Evolutionary conservation across 1,140 invertebrate species (phyloP).

Genomic region (Diorhabda sublineata): DNA sequence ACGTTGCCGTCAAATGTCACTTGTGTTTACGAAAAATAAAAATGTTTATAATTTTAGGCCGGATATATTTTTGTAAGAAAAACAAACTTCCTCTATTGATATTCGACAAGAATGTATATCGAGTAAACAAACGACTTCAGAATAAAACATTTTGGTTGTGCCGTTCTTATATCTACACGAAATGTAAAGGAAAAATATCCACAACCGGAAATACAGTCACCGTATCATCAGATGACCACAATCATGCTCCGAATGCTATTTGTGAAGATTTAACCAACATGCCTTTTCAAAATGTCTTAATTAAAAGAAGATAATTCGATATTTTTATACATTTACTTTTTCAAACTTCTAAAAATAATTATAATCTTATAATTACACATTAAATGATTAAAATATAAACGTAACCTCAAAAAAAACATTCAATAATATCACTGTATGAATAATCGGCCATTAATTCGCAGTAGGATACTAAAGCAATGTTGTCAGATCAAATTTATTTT

Average conservation of each 20-base stretch:
- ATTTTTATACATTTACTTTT: not conserved
- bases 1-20: no score
- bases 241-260: conserved; percentile 21
- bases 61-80: no score
- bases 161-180: conserved; percentile 25
- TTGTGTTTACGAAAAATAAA: no score
- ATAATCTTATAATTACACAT: no score
- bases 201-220: conserved; percentile 19
- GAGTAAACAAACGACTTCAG: conserved; percentile 11
- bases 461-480: no score
- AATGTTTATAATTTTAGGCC: no score
- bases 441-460: no score
- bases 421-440: no score
- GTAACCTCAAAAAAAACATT: no score
- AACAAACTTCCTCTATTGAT: conserved; percentile 3
- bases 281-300: conserved; percentile 8
- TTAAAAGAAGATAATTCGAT: not conserved
- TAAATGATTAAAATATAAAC: no score
- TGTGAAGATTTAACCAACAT: conserved; percentile 4
- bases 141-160: conserved; percentile 29
- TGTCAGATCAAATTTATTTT: no score
- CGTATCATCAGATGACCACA: conserved; percentile 22
- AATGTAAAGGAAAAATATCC: conserved; percentile 30
- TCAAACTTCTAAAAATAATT: no score
- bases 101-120: conserved; percentile 10